Evolutionary conservation across 2,113 vertebrate species (phyloP).

Genomic region (Cebus imitator): DNA sequence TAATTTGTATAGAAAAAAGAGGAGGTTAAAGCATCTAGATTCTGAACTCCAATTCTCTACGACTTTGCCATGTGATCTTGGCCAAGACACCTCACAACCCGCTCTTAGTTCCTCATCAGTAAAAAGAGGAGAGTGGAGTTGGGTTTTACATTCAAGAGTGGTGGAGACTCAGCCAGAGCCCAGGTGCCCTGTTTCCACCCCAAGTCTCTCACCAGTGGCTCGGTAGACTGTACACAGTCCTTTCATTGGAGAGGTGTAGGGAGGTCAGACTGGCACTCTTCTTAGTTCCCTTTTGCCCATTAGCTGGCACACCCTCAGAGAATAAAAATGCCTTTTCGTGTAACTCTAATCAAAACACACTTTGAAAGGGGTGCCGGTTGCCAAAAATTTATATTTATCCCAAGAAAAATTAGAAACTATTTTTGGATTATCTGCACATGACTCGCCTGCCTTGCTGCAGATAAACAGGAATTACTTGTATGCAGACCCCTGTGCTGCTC

Average conservation of each 20-base stretch:
- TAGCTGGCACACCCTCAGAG: conserved; percentile 61
- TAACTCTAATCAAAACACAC: conserved; percentile 70
- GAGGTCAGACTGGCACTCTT: background rate
- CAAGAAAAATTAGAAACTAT: conserved; percentile 74
- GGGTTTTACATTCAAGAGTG: background rate
- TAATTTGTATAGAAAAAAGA: background rate
- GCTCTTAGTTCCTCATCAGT: background rate
- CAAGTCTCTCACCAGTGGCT: background rate
- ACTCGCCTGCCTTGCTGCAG: background rate
- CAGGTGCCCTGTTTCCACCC: background rate
- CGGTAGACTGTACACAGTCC: background rate
- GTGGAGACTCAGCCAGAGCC: background rate
- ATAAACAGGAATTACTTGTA: conserved; percentile 45
- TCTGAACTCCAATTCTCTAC: background rate
- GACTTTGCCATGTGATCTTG: background rate
- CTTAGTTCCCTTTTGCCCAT: conserved; percentile 16
- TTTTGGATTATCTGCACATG: conserved; percentile 69
- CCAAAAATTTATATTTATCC: conserved; percentile 76
- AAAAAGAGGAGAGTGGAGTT: background rate
- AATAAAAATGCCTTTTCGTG: conserved; percentile 65
- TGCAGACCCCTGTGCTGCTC: background rate
- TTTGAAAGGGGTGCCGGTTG: conserved; percentile 55
- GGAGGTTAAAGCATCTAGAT: background rate
- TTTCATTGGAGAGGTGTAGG: background rate
- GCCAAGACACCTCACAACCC: background rate